Evolutionary conservation across 1,140 invertebrate species (phyloP).

Genomic region (Psix sp.): DNA sequence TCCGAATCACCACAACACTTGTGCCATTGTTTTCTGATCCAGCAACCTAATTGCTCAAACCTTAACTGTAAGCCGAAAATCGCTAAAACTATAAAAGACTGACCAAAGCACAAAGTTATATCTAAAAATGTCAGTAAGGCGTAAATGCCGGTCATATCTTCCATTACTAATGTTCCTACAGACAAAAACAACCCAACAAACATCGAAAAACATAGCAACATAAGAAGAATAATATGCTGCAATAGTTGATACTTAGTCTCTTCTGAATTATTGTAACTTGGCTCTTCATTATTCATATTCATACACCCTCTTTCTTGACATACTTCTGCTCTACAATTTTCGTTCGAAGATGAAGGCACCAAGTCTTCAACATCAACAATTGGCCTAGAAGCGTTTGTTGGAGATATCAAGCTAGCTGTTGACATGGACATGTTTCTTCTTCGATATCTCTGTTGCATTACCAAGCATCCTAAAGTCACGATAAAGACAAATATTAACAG

Average conservation of each 20-base stretch:
- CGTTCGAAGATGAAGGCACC: slow-evolving; percentile 66
- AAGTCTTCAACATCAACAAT: slow-evolving; percentile 86
- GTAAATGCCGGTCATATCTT: slow-evolving; percentile 91
- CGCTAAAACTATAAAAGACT: slow-evolving; percentile 89
- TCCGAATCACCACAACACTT: slow-evolving; percentile 65
- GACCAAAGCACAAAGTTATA: slow-evolving; percentile 91
- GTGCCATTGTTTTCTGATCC: slow-evolving; percentile 64
- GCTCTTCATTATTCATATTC: slow-evolving; percentile 49
- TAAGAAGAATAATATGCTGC: slow-evolving; percentile 89
- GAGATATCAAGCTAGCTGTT: slow-evolving; percentile 66
- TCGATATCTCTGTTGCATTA: slow-evolving; percentile 85
- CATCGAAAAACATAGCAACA: slow-evolving; percentile 89
- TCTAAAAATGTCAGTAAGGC: slow-evolving; percentile 94
- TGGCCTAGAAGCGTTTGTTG: slow-evolving; percentile 66
- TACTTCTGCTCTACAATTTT: slow-evolving; percentile 64
- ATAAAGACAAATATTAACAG: slow-evolving; percentile 83
- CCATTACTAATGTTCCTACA: slow-evolving; percentile 90
- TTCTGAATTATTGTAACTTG: slow-evolving; percentile 67
- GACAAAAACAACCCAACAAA: slow-evolving; percentile 93
- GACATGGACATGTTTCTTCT: slow-evolving; percentile 70
- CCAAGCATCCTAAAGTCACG: slow-evolving; percentile 85
- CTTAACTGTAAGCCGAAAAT: slow-evolving; percentile 90
- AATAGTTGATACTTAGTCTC: slow-evolving; percentile 84
- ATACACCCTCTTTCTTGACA: slow-evolving; percentile 63
- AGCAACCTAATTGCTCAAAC: slow-evolving; percentile 68